Base-by-base conservation (phyloP, 2,113 vertebrate genomes). In the Poeciliopsis prolifica region DNA sequence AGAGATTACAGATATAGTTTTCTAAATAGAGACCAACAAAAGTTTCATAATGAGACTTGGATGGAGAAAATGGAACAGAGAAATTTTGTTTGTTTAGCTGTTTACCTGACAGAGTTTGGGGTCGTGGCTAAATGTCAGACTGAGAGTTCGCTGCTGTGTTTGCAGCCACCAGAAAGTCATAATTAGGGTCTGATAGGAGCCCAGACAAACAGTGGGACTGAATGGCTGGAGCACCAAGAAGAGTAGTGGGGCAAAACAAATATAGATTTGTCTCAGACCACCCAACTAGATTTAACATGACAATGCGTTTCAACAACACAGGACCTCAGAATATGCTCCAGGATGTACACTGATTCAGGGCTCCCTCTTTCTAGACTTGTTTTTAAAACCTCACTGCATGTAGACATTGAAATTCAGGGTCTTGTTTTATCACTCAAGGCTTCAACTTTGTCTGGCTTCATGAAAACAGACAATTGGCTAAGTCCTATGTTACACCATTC, bases 31-130 rank as follows among this genome's bases (percentile, higher is more conserved):
- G 7, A 1, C 6, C 14, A 35, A 1, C 11, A 17, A 66, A 31
- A 62, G 26, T 30, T 51, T 67, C 48, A n/a, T 40, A 66, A 30
- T 65, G 29, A 75, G n/a, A 75, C 19, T 30, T 10, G 7, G 68
- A 65, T 24, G 5, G 26, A 13, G n/a, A 28, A 48, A 42, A 22
- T 5, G 22, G 17, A 26, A 13, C 28, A 68, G 30, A 22, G 7
- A 9, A 13, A 42, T 28, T 13, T 29, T 37, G 31, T 54, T 51
- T 42, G 74, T 22, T 48, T 12, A 14, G 33, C n/a, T 61, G 31
- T 65, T 65, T n/a, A 42, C 29, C 62, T 40, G n/a, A 65, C 37
- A 66, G 33, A 9, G 28, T 5, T 24, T 58, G 51, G 61, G 40
- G 12, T 48, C 30, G 28, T 33, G 44, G 44, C 48, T 68, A 30